Evolutionary conservation across 2,888 invertebrate genomes (phyloP), one percentile per base, ranked within the genome.

Genomic region (Andricus curvator): DNA sequence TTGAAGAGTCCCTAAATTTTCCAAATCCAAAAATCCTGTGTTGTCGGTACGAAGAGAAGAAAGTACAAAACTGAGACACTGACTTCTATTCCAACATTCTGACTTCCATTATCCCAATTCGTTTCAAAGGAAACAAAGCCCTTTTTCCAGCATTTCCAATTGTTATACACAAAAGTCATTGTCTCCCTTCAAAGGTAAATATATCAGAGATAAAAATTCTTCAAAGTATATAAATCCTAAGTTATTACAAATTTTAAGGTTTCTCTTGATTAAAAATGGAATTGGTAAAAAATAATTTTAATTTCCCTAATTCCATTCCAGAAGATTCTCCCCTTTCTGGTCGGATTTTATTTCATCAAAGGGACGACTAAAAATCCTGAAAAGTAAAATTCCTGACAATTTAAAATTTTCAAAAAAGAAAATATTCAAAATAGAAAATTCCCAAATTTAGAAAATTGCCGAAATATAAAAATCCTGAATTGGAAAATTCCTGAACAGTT

Each of bases 121-220:
- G 33, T 37, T 33, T 74, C 74, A 74, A 74, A 74, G 13, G 56
- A 74, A 74, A 74, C 56, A 74, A 74, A 56, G 74, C 56, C 56
- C 41, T n/a, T 74, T 56, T 74, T 70, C 51, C 56, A 29, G 33
- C 13, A 33, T 56, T 74, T 29, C 56, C 33, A 56, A 74, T 37
- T 56, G 15, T 56, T 33, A 15, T 37, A 15, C 11, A 29, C 3
- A 51, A 37, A 74, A 74, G 56, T 74, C 33, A 74, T 74, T 74
- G 37, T 74, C 20, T 74, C 4, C 2, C 4, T 56, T 56, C 11
- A 56, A 56, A 74, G 6, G 33, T 56, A 74, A 74, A 20, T 37
- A 33, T 51, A 56, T 74, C 33, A 13, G 37, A 33, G 29, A n/a
- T 33, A 37, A 74, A 74, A 56, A 33, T 37, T 70, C n/a, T 74